These are phyloP conservation scores for Norana najaformis DNA, from an alignment of 2,888 invertebrate species.

Conservation along the genomic window DNA sequence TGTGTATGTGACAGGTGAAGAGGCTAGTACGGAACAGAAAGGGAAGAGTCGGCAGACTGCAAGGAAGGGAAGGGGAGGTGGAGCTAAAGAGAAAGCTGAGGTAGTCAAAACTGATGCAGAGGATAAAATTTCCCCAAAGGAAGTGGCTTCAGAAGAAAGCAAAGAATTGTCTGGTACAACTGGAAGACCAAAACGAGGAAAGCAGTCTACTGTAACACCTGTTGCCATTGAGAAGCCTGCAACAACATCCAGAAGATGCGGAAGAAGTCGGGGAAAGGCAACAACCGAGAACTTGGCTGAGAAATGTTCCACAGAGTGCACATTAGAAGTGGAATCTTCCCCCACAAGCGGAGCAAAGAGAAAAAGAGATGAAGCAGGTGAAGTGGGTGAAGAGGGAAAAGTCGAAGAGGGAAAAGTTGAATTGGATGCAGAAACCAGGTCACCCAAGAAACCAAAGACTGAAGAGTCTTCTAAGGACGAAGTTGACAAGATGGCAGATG, in stretches of 20 bases:
- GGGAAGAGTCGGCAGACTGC: not conserved
- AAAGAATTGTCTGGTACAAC: not conserved
- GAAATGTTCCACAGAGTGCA: too few species aligned
- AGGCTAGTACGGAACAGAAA: not conserved
- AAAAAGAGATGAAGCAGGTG: conserved; percentile 23
- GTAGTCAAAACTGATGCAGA: conserved; percentile 28
- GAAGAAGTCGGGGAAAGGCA: conserved; percentile 17
- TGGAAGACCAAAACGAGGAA: not conserved
- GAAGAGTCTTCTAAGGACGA: not conserved
- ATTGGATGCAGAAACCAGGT: too few species aligned
- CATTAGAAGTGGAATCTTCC: conserved; percentile 16
- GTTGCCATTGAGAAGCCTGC: conserved; percentile 8
- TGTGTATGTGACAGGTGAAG: too few species aligned
- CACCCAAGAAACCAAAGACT: too few species aligned
- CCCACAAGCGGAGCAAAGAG: not conserved
- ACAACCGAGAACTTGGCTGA: not conserved
- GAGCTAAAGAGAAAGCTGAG: conserved; percentile 21
- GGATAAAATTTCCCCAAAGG: not conserved
- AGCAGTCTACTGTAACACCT: not conserved
- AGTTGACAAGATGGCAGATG: conserved; percentile 27
- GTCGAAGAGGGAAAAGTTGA: conserved; percentile 22
- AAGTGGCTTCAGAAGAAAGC: conserved; percentile 23
- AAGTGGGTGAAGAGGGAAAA: conserved; percentile 21
- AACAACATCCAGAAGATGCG: conserved; percentile 14
- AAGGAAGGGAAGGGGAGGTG: conserved; percentile 9